Evolutionary conservation across 2,113 vertebrate species (phyloP).

Genomic region (Colistium nudipinnis): DNA sequence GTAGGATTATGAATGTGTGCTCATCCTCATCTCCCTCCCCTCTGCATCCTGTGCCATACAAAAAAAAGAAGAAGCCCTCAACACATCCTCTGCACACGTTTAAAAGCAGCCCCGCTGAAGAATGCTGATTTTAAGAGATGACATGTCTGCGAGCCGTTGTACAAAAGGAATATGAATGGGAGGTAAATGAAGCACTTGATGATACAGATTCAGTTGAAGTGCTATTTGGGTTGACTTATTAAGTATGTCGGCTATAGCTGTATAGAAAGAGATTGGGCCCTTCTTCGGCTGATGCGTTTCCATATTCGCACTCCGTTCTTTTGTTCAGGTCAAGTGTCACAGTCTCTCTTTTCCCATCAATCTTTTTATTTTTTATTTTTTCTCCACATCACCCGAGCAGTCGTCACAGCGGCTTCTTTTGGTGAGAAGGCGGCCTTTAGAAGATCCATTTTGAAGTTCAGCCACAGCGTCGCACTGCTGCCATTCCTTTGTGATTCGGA

Average conservation of each 20-base stretch:
- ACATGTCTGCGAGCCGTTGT: slow-evolving; percentile 46
- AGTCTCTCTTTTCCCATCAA: slow-evolving; percentile 38
- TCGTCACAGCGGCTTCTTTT: slow-evolving; percentile 31
- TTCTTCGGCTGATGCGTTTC: slow-evolving; percentile 56
- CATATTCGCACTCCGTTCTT: slow-evolving; percentile 63
- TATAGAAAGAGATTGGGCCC: slow-evolving; percentile 53
- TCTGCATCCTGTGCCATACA: slow-evolving; percentile 70
- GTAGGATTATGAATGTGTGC: slow-evolving; percentile 53
- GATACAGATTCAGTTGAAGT: slow-evolving; percentile 65
- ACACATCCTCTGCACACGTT: slow-evolving; percentile 62
- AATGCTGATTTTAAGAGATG: slow-evolving; percentile 67
- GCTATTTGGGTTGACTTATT: slow-evolving; percentile 74
- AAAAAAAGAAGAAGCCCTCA: slow-evolving; percentile 70
- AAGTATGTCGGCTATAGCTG: slow-evolving; percentile 58
- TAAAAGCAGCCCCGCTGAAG: slow-evolving; percentile 59
- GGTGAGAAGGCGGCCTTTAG: slow-evolving; percentile 14
- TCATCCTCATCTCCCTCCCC: slow-evolving; percentile 52
- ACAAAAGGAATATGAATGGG: slow-evolving; percentile 75
- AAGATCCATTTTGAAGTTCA: slow-evolving; percentile 47
- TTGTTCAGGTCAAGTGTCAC: slow-evolving; percentile 62
- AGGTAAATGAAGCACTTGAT: slow-evolving; percentile 74
- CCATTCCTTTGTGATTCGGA: slow-evolving; percentile 43
- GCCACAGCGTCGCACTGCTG: slow-evolving; percentile 35
- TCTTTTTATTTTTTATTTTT: no score
- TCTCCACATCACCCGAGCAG: slow-evolving; percentile 28